Base-by-base conservation (phyloP, 2,888 invertebrate species). In the Polylopha cassiicola region DNA sequence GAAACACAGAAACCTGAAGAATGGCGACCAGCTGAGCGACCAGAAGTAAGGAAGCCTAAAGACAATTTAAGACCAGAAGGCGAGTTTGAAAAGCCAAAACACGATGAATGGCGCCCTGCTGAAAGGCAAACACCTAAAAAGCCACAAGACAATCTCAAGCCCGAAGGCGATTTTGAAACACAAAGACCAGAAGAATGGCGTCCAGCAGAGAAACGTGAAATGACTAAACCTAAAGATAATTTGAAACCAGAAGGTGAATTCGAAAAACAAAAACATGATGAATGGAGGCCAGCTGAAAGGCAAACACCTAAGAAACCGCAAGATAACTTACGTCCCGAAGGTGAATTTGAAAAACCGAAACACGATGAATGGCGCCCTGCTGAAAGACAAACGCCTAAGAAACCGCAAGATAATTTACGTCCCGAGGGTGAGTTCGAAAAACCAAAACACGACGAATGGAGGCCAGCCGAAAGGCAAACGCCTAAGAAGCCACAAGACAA, bases 41-140 rank as follows among this genome's bases (percentile, higher is more conserved):
- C 84, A 0, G 88, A 89, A 54, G 39, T 37, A 46, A 53, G 52
- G 48, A 65, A 53, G 34, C 69, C 65, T 44, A 90, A n/a, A n/a
- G n/a, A n/a, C n/a, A n/a, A 90, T 51, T 55, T 90, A 0, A 74
- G 68, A 34, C 86, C 87, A 0, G 90, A 91, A 62, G 89, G 89
- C 2, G 77, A 74, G 0, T 78, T 75, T 43, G 67, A 76, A 42
- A 50, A 57, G 28, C 68, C 74, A 45, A 73, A 23, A 29, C 50
- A 47, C 3, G 65, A 77, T 1, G 48, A 70, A 32, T 73, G 69
- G 55, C 57, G 53, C 1, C 78, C 75, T 2, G 69, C 62, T 3
- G 89, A 89, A 48, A 61, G 87, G 23, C 73, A 65, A 3, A 63
- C 62, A 2, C 77, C 75, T 6, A 75, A 58, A 32, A 73, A 72